Evolutionary conservation across 2,888 invertebrate species (phyloP).

Genomic region (Diarsia dahlii): DNA sequence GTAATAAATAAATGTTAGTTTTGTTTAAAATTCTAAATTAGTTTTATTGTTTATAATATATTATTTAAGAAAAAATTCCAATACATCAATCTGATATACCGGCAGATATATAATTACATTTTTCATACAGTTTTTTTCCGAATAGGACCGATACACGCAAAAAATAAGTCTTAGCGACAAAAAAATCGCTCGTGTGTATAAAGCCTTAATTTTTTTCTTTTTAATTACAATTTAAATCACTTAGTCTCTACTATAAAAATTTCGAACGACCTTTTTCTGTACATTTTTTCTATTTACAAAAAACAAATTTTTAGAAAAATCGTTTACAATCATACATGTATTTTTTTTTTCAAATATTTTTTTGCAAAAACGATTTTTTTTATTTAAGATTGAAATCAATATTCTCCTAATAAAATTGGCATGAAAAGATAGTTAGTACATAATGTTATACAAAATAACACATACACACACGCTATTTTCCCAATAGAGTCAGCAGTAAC

Average conservation of each 20-base stretch:
- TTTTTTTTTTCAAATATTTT: neutral
- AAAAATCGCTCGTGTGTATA: slow-evolving; percentile 49
- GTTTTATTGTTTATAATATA: no score
- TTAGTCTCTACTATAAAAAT: slow-evolving; percentile 54
- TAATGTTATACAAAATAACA: neutral
- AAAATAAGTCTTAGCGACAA: slow-evolving; percentile 54
- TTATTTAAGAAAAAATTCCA: slow-evolving; percentile 50
- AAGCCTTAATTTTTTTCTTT: slow-evolving; percentile 46
- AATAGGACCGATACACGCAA: slow-evolving; percentile 33
- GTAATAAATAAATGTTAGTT: no score
- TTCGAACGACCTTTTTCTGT: slow-evolving; percentile 57
- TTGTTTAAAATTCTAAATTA: no score
- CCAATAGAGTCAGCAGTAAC: neutral
- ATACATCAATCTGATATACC: slow-evolving; percentile 58
- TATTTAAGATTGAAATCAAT: neutral
- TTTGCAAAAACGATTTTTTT: slow-evolving; percentile 12
- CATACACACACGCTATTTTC: neutral
- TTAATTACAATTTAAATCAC: slow-evolving; percentile 40
- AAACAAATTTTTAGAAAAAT: slow-evolving; percentile 32
- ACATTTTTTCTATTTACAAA: slow-evolving; percentile 60
- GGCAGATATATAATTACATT: slow-evolving; percentile 39
- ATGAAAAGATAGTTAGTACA: neutral
- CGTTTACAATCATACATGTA: neutral
- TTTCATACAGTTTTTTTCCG: slow-evolving; percentile 32
- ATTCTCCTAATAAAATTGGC: slow-evolving; percentile 6